Base-by-base conservation (phyloP, 2,797 vertebrate genomes). In the Scolopax bukidnonensis region DNA sequence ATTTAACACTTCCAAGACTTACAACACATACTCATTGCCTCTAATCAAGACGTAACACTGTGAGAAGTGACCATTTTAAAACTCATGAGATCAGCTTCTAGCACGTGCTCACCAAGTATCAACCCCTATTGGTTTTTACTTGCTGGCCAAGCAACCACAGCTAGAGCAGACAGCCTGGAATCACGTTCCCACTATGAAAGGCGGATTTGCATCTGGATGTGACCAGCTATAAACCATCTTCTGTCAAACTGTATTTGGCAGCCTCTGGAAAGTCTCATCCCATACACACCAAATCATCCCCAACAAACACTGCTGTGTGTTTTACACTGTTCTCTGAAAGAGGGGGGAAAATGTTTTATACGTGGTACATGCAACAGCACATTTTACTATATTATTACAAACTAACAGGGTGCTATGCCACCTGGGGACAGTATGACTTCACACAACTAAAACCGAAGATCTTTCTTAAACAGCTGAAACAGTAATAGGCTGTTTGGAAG, bases 391-490 rank as follows among this genome's bases (percentile, higher is more conserved):
- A 38, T 33, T 67, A 18, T 51, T 85, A 65, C 12, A 70, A 48
- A 47, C 25, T 57, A 90, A 15, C 16, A 36, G 21, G 0, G 4
- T 2, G 6, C n/a, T 56, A 40, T 33, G 41, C 41, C 32, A 43
- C 36, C 36, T 3, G 4, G 56, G 27, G 53, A n/a, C 57, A 47
- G 19, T 9, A 53, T 38, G 36, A 11, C 27, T 67, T 53, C 60
- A 75, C 45, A 68, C 3, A 70, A 36, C 17, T 57, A 40, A 48
- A 65, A 65, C 16, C 51, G 0, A 67, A 6, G 0, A 1, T 41
- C 47, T 69, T 7, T 60, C 53, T 76, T 45, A 21, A 87, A 64
- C 53, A 81, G 78, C 25, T 93, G 67, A 91, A 97, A 95, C 48
- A 75, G 50, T 50, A 87, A 91, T 1, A 84, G 17, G 50, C 45